Percentiles rank a stretch among this genome's conserved stretches.
Evolutionary conservation across 2,113 vertebrate species (phyloP).

Genomic region (Merops nubicus): DNA sequence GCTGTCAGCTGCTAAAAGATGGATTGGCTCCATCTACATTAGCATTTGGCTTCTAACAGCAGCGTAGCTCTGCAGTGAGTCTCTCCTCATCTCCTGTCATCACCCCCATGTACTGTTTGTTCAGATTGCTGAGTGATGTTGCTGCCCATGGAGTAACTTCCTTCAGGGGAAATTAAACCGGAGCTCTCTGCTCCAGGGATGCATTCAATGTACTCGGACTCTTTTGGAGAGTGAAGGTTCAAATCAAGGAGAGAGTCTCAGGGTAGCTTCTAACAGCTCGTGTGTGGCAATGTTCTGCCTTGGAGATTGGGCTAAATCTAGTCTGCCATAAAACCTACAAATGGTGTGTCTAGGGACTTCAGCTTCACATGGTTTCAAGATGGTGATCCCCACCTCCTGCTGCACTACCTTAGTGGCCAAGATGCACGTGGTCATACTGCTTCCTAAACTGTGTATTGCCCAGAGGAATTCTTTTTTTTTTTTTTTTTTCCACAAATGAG

Average conservation of each 20-base stretch:
- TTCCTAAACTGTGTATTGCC: not conserved
- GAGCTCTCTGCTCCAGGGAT: not conserved
- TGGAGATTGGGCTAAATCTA: not conserved
- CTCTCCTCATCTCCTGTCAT: accelerated
- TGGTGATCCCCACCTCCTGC: not conserved
- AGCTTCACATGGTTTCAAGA: accelerated
- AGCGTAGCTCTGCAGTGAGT: not conserved
- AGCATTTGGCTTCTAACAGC: not conserved
- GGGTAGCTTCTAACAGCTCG: not conserved
- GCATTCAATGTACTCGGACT: accelerated
- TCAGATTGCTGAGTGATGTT: not conserved
- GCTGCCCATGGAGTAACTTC: not conserved
- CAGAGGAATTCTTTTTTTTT: not conserved
- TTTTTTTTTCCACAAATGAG: not conserved
- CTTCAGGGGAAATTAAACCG: not conserved
- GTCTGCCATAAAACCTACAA: not conserved
- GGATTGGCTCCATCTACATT: not conserved
- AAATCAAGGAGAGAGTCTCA: not conserved
- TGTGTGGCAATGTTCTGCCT: not conserved
- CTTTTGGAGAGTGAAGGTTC: not conserved
- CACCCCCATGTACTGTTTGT: not conserved
- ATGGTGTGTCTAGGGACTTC: not conserved
- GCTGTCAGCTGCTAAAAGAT: not conserved
- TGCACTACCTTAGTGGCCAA: not conserved
- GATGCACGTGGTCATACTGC: accelerated